Conservation (phyloP, 2,888 invertebrate genomes). For the Nomada ruficornis region DNA sequence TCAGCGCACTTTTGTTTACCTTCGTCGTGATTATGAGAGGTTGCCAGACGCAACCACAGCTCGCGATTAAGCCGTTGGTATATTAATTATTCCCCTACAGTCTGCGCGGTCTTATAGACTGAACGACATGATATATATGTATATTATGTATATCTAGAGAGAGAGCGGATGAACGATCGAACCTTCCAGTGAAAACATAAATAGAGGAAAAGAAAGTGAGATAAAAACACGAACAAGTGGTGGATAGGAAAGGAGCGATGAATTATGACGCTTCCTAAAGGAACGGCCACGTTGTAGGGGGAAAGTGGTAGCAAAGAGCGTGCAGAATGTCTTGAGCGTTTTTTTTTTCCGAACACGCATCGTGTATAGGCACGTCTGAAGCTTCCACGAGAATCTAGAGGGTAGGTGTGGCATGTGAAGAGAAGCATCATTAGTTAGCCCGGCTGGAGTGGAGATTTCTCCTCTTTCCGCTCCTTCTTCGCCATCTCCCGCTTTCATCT, state of each 20-base stretch:
- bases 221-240: not conserved
- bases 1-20: constrained; percentile 45
- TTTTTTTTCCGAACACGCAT: constrained; percentile 39
- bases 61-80: constrained; percentile 43
- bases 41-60: constrained; percentile 3
- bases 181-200: not conserved
- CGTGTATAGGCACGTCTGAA: constrained; percentile 69
- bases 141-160: not conserved
- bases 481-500: constrained; percentile 6
- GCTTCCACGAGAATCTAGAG: constrained; percentile 72
- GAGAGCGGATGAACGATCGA: not conserved
- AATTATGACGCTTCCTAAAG: constrained; percentile 50
- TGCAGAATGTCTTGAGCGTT: constrained; percentile 41
- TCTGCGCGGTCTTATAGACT: constrained; percentile 45
- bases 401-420: constrained; percentile 71
- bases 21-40: constrained; percentile 33
- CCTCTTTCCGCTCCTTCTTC: constrained; percentile 39
- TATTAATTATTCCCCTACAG: constrained; percentile 56
- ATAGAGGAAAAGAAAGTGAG: not conserved
- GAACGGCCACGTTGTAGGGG: constrained; percentile 36
- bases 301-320: constrained; percentile 27
- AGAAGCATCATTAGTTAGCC: constrained; percentile 82
- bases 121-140: constrained; percentile 17
- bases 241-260: constrained; percentile 30
- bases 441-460: constrained; percentile 74